Base-by-base conservation (phyloP, 1,140 invertebrate genomes). In the Sycophaga agraensis region DNA sequence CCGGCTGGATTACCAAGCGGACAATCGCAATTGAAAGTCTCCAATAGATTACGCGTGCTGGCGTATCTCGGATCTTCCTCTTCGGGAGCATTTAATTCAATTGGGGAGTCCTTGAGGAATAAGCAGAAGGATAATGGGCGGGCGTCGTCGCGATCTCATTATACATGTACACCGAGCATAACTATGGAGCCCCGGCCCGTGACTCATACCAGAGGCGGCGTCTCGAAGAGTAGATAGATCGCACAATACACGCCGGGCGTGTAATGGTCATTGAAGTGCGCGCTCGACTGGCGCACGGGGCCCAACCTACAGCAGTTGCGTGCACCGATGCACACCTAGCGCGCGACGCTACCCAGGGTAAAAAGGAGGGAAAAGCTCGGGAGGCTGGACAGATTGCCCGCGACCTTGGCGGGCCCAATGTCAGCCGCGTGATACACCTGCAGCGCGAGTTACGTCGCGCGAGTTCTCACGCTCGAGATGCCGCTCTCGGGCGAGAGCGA, bases 161-260 rank as follows among this genome's bases (percentile, higher is more conserved):
- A n/a, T n/a, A n/a, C n/a, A n/a, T n/a, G n/a, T 8, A 16, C 22
- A 11, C 22, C 31, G 8, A 11, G 37, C 42, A 49, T 59, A 59
- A 50, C 35, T 46, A 61, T 68, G 55, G 40, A 68, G 63, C 39
- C 66, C 58, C 60, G 37, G 50, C 66, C 56, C 66, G 62, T 76
- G 74, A 75, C 31, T 76, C 73, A 76, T 72, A 19, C 46, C 56
- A n/a, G 24, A 11, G 1, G 21, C 40, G n/a, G 26, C 24, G 26
- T 21, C 16, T n/a, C n/a, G n/a, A n/a, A n/a, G 4, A n/a, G n/a
- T n/a, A 12, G 46, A n/a, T n/a, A n/a, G n/a, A n/a, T 1, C 22
- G 21, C 9, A 48, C 26, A 48, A 48, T n/a, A n/a, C n/a, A n/a
- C n/a, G n/a, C n/a, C n/a, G n/a, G n/a, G n/a, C n/a, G n/a, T n/a